Evolutionary conservation across 2,113 vertebrate genomes (phyloP).

Genomic region (Seriola dumerili): DNA sequence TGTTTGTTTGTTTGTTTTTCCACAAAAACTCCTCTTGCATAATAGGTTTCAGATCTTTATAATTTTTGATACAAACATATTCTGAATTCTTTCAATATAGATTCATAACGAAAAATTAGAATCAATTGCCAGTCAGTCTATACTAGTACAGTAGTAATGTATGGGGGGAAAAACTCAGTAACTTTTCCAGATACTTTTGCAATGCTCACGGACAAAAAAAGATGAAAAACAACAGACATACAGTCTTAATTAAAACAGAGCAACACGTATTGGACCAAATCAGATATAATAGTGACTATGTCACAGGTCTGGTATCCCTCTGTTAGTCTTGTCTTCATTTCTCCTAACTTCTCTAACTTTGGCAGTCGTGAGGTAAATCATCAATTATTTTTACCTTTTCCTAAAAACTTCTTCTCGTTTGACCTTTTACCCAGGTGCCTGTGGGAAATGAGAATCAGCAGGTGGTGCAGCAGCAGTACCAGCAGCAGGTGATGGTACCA

Average conservation of each 20-base stretch:
- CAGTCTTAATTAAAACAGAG: neutral
- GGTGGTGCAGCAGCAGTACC: conserved; percentile 96
- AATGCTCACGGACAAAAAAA: neutral
- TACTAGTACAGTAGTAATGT: neutral
- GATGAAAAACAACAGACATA: neutral
- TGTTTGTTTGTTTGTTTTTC: no score
- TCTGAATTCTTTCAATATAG: no score
- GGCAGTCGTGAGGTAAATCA: neutral
- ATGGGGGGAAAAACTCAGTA: neutral
- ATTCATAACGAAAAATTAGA: no score
- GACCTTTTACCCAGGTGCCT: conserved; percentile 86
- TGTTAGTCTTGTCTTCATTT: neutral
- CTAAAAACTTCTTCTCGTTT: neutral
- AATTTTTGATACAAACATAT: no score
- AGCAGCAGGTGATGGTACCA: conserved; percentile 95
- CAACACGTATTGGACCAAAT: neutral
- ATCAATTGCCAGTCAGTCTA: no score
- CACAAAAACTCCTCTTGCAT: no score
- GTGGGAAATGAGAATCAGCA: conserved; percentile 94
- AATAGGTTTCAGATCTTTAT: no score
- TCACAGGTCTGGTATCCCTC: neutral
- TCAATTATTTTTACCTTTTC: neutral
- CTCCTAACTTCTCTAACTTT: neutral
- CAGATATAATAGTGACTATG: neutral
- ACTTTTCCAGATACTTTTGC: neutral